Conservation (phyloP, 2,888 invertebrate genomes). For the Mystacides longicornis region DNA sequence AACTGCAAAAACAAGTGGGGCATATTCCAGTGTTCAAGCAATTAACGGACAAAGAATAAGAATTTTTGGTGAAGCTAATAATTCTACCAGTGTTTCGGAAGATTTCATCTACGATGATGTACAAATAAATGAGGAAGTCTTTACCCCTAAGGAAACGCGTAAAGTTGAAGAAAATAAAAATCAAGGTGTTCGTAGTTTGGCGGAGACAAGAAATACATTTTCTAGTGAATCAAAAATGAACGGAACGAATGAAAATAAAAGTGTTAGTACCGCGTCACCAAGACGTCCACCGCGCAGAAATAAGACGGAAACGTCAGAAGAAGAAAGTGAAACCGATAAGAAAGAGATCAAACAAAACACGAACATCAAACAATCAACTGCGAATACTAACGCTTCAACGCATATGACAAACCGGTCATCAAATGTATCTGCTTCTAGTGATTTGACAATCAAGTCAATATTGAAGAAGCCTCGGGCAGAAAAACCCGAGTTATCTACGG, state of each 20-base stretch:
- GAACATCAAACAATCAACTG: conserved; percentile 23
- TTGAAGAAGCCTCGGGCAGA: conserved; percentile 43
- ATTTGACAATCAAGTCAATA: conserved; percentile 41
- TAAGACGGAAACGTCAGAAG: conserved; percentile 45
- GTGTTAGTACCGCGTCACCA: conserved; percentile 42
- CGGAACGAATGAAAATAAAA: conserved; percentile 10
- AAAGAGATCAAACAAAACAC: conserved; percentile 24
- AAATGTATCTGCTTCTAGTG: conserved; percentile 5
- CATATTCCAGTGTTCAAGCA: conserved; percentile 51
- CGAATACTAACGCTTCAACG: conserved; percentile 27
- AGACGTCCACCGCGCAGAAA: conserved; percentile 54
- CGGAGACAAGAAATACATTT: neutral
- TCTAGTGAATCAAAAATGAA: neutral
- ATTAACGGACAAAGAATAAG: conserved; percentile 64
- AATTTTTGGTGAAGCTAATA: conserved; percentile 49
- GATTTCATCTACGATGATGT: conserved; percentile 43
- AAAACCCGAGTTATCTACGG: conserved; percentile 29
- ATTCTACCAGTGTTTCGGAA: conserved; percentile 37
- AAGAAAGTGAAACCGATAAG: conserved; percentile 31
- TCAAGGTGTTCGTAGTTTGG: conserved; percentile 32
- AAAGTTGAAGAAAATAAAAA: conserved; percentile 31
- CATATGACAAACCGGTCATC: conserved; percentile 24
- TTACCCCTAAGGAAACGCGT: neutral
- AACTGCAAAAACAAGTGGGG: conserved; percentile 30
- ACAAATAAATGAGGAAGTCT: conserved; percentile 20